A percentile compares a stretch with the other conserved stretches of the same genome.
These are phyloP conservation scores for Oligia fasciuncula DNA, from an alignment of 2,888 invertebrate genomes.

Conservation along the genomic window DNA sequence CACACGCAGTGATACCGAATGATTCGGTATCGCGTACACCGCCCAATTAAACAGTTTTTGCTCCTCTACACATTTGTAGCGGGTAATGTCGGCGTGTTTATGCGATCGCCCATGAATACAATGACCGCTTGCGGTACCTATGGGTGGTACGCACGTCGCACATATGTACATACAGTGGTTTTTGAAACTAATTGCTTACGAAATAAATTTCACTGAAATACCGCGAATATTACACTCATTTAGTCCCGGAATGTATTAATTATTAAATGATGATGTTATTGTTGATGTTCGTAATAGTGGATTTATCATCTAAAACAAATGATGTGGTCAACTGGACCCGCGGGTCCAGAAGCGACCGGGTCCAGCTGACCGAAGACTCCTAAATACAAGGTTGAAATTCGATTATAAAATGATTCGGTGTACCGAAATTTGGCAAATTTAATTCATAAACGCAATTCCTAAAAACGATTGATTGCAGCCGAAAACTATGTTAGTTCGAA, in stretches of 20 bases:
- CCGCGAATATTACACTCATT: constrained; percentile 31
- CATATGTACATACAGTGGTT: constrained; percentile 45
- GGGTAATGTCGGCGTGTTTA: constrained; percentile 78
- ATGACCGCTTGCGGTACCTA: constrained; percentile 44
- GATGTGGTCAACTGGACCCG: too few relatives aligned
- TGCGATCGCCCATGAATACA: constrained; percentile 66
- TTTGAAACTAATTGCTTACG: constrained; percentile 66
- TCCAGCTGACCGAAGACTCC: too few relatives aligned
- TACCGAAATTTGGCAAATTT: not conserved
- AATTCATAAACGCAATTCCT: not conserved
- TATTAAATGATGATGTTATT: constrained; percentile 18
- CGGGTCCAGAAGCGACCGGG: too few relatives aligned
- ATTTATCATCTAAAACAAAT: not conserved
- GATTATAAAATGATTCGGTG: not conserved
- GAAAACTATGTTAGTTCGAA: not conserved
- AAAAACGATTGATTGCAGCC: not conserved
- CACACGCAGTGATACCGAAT: constrained; percentile 82
- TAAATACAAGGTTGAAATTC: not conserved
- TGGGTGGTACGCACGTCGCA: not conserved
- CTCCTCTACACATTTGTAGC: constrained; percentile 83
- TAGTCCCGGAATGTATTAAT: constrained; percentile 24
- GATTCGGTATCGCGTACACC: constrained; percentile 80
- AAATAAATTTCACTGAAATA: constrained; percentile 48
- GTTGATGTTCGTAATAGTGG: constrained; percentile 1
- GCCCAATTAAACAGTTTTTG: constrained; percentile 89